Evolutionary conservation across 2,797 vertebrate species (phyloP), one percentile per base, ranked within the genome.

Genomic region (Alosa sapidissima): DNA sequence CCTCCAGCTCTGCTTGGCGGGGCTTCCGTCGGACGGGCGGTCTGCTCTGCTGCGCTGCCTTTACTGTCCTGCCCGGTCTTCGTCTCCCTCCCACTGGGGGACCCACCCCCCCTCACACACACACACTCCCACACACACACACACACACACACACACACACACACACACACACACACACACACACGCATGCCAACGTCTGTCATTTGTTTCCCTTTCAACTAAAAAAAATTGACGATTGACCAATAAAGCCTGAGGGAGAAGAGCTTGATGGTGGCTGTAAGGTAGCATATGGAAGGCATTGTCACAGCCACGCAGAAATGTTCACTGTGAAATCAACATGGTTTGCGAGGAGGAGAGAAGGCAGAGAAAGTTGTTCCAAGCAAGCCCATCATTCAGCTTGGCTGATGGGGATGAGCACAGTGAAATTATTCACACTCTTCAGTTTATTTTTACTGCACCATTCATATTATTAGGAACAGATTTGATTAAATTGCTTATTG

Each of bases 181-280:
- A 16, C 11, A 72, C 14, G 33, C 65, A 72, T 16, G 65, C 65
- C 65, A 93, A 94, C 93, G 93, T 94, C 95, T 94, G 94, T 92
- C 94, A 94, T 95, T 94, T 93, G 93, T 94, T 95, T 94, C 90
- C 92, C 91, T 95, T 94, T 95, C 90, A 94, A 93, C 94, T 94
- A 91, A 94, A 72, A 62, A 62, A 95, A 94, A 92, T 94, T 94
- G 93, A 93, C 85, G 91, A 93, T 94, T 94, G 94, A 94, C 93
- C 93, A 94, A 93, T 95, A 93, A 95, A 93, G 92, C 93, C 91
- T 92, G 92, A 87, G 93, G 94, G 93, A 93, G 92, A 88, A 86
- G 87, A 88, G 85, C 94, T 93, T 95, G 92, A 94, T 92, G 91
- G 91, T 91, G 90, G 90, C 91, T 90, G 91, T 24, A 87, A 91